Conservation (phyloP, 2,113 vertebrate genomes). For the Ursus arctos region DNA sequence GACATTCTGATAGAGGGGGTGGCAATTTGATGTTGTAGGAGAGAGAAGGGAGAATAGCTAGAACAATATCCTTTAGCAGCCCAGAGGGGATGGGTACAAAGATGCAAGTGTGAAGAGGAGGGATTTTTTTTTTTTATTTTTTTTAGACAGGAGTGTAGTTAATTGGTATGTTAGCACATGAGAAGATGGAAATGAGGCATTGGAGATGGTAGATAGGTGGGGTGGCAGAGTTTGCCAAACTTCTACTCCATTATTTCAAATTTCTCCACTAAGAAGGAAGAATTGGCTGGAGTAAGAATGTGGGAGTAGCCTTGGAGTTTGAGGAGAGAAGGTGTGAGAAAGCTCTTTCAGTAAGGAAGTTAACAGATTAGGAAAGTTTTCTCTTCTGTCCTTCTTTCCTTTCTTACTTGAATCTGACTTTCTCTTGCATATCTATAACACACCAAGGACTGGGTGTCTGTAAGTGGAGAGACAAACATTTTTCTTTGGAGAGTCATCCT, state of each 20-base stretch:
- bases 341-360: not conserved
- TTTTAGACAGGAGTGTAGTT: not conserved
- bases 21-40: not conserved
- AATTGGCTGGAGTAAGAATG: not conserved
- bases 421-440: not conserved
- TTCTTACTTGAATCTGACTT: not conserved
- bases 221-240: not conserved
- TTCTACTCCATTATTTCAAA: not conserved
- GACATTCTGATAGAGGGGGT: not conserved
- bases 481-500: not conserved
- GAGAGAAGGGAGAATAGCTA: not conserved
- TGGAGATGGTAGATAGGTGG: not conserved
- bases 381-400: not conserved
- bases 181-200: not conserved
- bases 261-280: not conserved
- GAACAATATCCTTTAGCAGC: not conserved
- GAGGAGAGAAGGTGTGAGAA: not conserved
- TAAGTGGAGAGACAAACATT: not conserved
- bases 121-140: not conserved
- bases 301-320: not conserved
- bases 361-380: not conserved
- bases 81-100: not conserved
- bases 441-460: not conserved
- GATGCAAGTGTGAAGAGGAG: not conserved
- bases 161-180: not conserved